A percentile compares a stretch with the other conserved stretches of the same genome.
Conservation (phyloP, 2,888 invertebrate species). For the Hecatera dysodea region DNA sequence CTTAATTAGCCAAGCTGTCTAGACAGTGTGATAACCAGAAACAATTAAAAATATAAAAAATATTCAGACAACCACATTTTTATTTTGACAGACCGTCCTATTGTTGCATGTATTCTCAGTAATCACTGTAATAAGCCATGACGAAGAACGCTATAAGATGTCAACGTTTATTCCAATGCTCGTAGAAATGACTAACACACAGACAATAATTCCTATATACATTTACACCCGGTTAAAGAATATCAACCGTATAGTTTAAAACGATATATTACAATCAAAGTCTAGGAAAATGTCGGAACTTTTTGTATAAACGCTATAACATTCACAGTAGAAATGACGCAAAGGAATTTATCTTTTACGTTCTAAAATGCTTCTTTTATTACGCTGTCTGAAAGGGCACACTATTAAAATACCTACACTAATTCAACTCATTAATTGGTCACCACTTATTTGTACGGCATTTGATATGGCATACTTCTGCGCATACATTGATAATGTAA, state of each 20-base stretch:
- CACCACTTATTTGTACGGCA: constrained; percentile 33
- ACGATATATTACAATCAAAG: constrained; percentile 57
- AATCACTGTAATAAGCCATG: not conserved
- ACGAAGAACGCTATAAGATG: not conserved
- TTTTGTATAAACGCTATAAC: constrained; percentile 53
- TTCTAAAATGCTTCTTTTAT: constrained; percentile 26
- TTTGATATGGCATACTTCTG: constrained; percentile 23
- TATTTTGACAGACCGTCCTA: not conserved
- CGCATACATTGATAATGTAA: constrained; percentile 29
- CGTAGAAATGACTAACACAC: not conserved
- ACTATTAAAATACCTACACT: constrained; percentile 38
- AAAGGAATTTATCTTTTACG: constrained; percentile 52
- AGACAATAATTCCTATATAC: constrained; percentile 11
- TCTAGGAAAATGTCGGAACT: constrained; percentile 59
- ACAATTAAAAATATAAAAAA: not conserved
- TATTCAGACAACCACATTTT: not conserved
- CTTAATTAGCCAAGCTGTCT: no score
- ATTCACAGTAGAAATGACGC: constrained; percentile 49
- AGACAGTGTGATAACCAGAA: no score
- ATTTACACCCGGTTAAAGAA: constrained; percentile 14
- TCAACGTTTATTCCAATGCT: not conserved
- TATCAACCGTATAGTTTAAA: constrained; percentile 3
- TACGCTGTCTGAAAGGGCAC: constrained; percentile 4
- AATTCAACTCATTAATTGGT: constrained; percentile 44
- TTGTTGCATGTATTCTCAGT: not conserved